Conservation (phyloP, 2,113 vertebrate genomes). For the Callochromis pleurospilus region DNA sequence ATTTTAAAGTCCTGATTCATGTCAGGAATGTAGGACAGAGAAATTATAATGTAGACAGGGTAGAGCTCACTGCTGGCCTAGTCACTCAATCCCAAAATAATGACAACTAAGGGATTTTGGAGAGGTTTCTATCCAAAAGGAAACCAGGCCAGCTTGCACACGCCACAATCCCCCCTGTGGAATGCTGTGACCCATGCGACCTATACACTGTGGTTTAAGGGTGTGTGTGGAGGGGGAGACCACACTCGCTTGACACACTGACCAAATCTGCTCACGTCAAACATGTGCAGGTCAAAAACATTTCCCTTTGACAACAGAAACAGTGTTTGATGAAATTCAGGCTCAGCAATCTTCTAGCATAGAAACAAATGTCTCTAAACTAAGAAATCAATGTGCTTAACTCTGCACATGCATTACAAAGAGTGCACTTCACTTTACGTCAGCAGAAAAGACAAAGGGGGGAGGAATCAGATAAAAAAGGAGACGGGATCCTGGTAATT, state of each 20-base stretch:
- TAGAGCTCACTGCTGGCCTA: constrained; percentile 1
- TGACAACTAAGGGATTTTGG: constrained; percentile 31
- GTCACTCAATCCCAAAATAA: constrained; percentile 35
- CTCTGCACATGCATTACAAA: neutral
- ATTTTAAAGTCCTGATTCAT: neutral
- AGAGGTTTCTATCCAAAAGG: constrained; percentile 19
- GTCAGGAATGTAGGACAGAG: constrained; percentile 20
- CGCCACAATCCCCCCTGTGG: constrained; percentile 40
- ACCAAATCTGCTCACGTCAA: constrained; percentile 34
- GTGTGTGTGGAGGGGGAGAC: constrained; percentile 8
- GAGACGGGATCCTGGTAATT: constrained; percentile 7
- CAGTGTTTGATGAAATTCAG: neutral
- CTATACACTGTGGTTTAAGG: constrained; percentile 29
- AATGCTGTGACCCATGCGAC: constrained; percentile 36
- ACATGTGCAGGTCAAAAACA: constrained; percentile 5
- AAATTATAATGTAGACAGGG: constrained; percentile 18
- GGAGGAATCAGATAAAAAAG: neutral
- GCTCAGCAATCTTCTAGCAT: constrained; percentile 27
- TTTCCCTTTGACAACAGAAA: constrained; percentile 12
- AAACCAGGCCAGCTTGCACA: constrained; percentile 34
- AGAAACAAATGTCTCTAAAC: constrained; percentile 6
- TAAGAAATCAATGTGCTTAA: neutral
- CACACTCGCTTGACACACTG: constrained; percentile 23
- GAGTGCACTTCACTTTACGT: neutral
- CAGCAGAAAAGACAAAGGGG: constrained; percentile 4